Evolutionary conservation across 1,140 invertebrate genomes (phyloP), one percentile per base, ranked within the genome.

Genomic region (Temnothorax longispinosus): DNA sequence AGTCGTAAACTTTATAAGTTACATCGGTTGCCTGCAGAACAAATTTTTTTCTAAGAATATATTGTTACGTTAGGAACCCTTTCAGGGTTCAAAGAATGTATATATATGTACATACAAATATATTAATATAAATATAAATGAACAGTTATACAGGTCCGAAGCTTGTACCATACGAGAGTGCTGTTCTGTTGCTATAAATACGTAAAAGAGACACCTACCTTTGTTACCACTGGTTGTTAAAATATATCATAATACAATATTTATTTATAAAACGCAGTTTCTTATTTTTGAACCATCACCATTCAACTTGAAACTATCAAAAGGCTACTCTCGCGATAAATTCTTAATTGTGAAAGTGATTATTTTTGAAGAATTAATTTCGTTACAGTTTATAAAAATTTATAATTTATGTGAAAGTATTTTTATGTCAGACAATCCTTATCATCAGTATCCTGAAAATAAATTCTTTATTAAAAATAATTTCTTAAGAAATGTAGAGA

Each of bases 191-290:
- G 86, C 85, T 92, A 87, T 89, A 91, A 89, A 67, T 90, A 91
- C 35, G 77, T 90, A 91, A 91, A 89, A 93, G 90, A 93, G 87
- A 90, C 81, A 93, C 81, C 88, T 93, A 93, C 90, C 92, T 93
- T 93, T 93, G 92, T 94, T 94, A 93, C 92, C 89, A 92, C 90
- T 93, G 92, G 91, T 94, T 94, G 93, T 94, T 94, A 81, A 93
- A 94, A 94, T 94, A 94, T 89, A 94, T 94, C 86, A 92, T 92
- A 88, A 89, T 91, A 90, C 89, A 90, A 94, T 94, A 91, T 92
- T 92, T 92, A 92, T 91, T 92, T 93, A 92, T 84, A 87, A 87
- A 89, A 88, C 58, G 58, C 38, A 69, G 52, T 74, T 86, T 84
- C 3, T 85, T 78, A 44, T 65, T 76, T 84, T 50, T 3, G n/a